Evolutionary conservation across 2,888 invertebrate genomes (phyloP), one percentile per base, ranked within the genome.

Genomic region (Drosophila robusta): DNA sequence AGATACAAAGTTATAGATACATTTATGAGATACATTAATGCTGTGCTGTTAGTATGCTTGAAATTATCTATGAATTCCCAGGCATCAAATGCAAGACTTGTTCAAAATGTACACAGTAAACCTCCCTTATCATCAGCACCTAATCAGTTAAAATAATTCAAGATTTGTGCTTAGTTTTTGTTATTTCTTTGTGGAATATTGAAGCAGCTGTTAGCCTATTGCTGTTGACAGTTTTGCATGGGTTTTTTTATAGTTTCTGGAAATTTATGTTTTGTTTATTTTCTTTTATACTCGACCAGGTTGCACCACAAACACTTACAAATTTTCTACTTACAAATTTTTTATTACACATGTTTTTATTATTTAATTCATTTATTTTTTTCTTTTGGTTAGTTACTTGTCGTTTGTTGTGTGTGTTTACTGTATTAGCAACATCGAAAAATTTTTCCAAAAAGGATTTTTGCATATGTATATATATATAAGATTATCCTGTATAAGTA

Each of bases 371-470:
- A 26, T 16, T 36, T 36, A 45, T 24, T 44, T 34, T 68, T n/a
- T 34, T 16, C 9, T 39, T 18, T 39, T 56, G 29, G 70, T 64
- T 75, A 45, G 39, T 51, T 41, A 64, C 57, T 69, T 65, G 39
- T 52, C 29, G 41, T 69, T 46, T 65, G 52, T 64, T 52, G 57
- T 47, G 45, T 56, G 62, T 68, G 52, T 58, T 70, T 49, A 61
- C 63, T 64, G 67, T 70, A 71, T 68, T 77, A 80, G 85, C 85
- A 89, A 89, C 87, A 80, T 85, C 60, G 81, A 85, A 85, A 85
- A 85, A 80, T 80, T 89, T 84, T 68, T 87, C 85, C 89, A 85
- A 85, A 80, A 85, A 89, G 89, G 81, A 78, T 78, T 63, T 86
- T 80, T 70, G 82, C 88, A 70, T 87, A 82, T 82, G 78, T 80